Percentiles rank a stretch among this genome's conserved stretches.
Conservation (phyloP, 1,140 invertebrate genomes). For the Cydia strobilella region DNA sequence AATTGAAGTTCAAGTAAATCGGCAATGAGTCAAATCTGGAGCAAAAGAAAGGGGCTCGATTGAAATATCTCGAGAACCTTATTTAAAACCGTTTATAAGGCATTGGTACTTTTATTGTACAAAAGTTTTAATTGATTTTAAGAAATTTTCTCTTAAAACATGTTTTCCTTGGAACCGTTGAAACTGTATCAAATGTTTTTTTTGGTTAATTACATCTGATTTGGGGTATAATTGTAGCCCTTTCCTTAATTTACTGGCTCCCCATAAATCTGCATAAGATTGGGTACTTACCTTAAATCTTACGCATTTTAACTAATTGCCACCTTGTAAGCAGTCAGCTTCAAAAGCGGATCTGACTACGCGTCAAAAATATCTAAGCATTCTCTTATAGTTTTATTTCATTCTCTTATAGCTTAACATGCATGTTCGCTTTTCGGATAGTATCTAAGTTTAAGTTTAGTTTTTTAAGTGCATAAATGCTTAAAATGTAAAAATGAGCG, state of each 20-base stretch:
- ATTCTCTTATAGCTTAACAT: too few species aligned
- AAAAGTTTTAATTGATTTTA: constrained; percentile 24
- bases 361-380: too few species aligned
- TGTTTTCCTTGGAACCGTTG: not conserved
- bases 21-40: constrained; percentile 31
- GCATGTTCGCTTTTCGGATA: too few species aligned
- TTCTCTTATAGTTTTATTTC: too few species aligned
- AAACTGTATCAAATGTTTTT: constrained; percentile 17
- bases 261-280: not conserved
- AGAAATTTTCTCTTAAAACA: constrained; percentile 27
- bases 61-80: constrained; percentile 21
- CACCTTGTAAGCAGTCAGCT: not conserved
- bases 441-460: too few species aligned
- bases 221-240: not conserved
- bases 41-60: constrained; percentile 19
- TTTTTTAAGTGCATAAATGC: too few species aligned
- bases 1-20: constrained; percentile 29
- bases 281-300: not conserved
- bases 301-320: not conserved
- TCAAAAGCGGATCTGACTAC: not conserved
- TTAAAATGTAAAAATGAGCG: too few species aligned
- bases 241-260: not conserved
- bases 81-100: constrained; percentile 5
- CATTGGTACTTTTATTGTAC: constrained; percentile 24
- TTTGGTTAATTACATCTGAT: constrained; percentile 11